A percentile compares a stretch with the other conserved stretches of the same genome.
Evolutionary conservation across 2,113 vertebrate species (phyloP).

Genomic region (Chaenocephalus aceratus): DNA sequence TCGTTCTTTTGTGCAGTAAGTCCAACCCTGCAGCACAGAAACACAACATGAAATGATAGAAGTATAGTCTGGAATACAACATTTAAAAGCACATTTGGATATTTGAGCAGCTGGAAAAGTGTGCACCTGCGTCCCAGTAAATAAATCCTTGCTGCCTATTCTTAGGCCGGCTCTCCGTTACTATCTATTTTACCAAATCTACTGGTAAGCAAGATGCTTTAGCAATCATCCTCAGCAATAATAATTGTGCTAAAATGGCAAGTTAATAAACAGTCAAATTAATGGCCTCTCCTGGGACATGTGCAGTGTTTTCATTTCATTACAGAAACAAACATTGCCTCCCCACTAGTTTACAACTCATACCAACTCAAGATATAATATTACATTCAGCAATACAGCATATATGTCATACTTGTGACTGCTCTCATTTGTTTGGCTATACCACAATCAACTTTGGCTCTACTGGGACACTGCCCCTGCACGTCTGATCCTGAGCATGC

Average conservation of each 20-base stretch:
- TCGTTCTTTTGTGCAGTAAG: conserved; percentile 15
- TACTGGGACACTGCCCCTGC: neutral
- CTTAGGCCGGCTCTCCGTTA: conserved; percentile 33
- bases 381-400: neutral
- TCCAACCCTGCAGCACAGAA: conserved; percentile 54
- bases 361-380: neutral
- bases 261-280: neutral
- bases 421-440: conserved; percentile 4
- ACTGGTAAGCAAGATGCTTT: neutral
- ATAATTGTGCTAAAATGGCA: neutral
- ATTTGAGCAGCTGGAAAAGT: conserved; percentile 10
- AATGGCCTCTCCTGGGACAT: neutral
- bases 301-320: neutral
- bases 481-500: conserved; percentile 2
- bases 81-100: conserved; percentile 26
- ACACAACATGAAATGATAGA: conserved; percentile 34
- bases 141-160: conserved; percentile 52
- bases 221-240: neutral
- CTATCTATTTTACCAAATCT: conserved; percentile 13
- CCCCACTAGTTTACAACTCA: neutral
- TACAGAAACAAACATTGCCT: neutral
- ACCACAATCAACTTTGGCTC: conserved; percentile 13
- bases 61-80: neutral
- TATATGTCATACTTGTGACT: conserved; percentile 1
- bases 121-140: conserved; percentile 23